Evolutionary conservation across 92 coral and sea anemone species (phyloP), one percentile per base, ranked within the genome.

Genomic region (Virgularia gustaviana): DNA sequence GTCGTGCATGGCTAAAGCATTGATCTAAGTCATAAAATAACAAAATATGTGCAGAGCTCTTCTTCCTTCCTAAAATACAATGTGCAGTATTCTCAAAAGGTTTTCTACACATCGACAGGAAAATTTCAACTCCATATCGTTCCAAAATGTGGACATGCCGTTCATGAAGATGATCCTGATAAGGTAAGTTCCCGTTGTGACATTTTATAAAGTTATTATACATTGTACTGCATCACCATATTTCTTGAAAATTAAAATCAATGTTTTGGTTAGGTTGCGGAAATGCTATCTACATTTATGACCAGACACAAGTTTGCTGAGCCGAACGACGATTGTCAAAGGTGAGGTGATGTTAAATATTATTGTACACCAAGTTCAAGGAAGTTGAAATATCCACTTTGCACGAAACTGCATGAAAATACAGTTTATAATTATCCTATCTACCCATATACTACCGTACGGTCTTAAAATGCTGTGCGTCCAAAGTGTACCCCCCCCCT

Each of bases 161-260:
- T 92, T 9, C 98, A 92, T 16, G 98, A 92, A 77, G 98, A 92
- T 31, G 98, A 86, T 0, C 98, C 98, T 19, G 98, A 89, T 70
- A 87, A 80, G 83, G 97, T 86, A 55, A 44, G 55, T 10, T 47
- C n/a, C n/a, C n/a, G n/a, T n/a, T 36, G 33, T 9, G 36, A 24
- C 41, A 35, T 15, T 15, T 23, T 6, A 30, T 9, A 0, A 59
- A 6, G 20, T 13, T 49, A 44, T 60, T 32, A 6, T 20, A 57
- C 9, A 20, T 25, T 42, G 19, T 6, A 16, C 73, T 12, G 20
- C 30, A 9, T 70, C 30, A 45, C 36, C 27, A n/a, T 32, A 32
- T 28, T 36, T 12, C 2, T 49, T 15, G 33, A 12, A 15, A 49
- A 29, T 28, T 16, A 2, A 20, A 32, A 41, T 19, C 19, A 18